Percentiles rank a stretch among this genome's conserved stretches.
These are phyloP conservation scores for Sebastes elongatus DNA, from an alignment of 2,797 vertebrate species.

Conservation along the genomic window DNA sequence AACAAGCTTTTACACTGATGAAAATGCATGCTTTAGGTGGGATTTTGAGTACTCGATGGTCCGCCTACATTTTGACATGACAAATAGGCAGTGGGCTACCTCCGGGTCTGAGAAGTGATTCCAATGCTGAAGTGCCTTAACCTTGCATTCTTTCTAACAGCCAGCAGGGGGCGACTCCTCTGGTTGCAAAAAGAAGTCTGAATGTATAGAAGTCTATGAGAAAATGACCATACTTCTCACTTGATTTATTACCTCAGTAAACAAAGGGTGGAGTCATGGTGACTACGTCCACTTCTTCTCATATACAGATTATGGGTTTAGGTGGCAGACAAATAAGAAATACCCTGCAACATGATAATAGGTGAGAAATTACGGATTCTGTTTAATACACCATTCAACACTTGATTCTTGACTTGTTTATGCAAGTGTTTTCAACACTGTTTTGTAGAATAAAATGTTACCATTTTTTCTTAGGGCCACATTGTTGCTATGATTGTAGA, in stretches of 20 bases:
- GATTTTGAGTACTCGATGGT: not conserved
- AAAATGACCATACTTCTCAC: too few species aligned
- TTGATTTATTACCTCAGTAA: too few species aligned
- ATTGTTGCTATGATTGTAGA: not conserved
- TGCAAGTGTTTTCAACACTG: not conserved
- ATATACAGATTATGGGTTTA: not conserved
- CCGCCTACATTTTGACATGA: not conserved
- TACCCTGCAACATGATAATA: not conserved
- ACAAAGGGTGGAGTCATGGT: too few species aligned
- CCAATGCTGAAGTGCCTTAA: too few species aligned
- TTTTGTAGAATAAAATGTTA: not conserved
- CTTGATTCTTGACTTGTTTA: not conserved
- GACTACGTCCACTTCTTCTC: too few species aligned
- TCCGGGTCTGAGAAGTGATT: too few species aligned
- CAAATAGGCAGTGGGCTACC: too few species aligned
- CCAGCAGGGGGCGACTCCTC: too few species aligned
- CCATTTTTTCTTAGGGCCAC: too few species aligned
- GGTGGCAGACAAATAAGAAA: not conserved
- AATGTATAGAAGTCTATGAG: too few species aligned
- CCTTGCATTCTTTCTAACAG: rapidly evolving
- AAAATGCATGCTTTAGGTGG: not conserved
- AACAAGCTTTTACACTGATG: constrained; percentile 5
- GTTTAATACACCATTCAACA: not conserved
- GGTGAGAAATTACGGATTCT: not conserved
- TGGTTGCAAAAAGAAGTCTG: too few species aligned